Evolutionary conservation across 2,797 vertebrate genomes (phyloP).

Genomic region (Hemibagrus guttatus): DNA sequence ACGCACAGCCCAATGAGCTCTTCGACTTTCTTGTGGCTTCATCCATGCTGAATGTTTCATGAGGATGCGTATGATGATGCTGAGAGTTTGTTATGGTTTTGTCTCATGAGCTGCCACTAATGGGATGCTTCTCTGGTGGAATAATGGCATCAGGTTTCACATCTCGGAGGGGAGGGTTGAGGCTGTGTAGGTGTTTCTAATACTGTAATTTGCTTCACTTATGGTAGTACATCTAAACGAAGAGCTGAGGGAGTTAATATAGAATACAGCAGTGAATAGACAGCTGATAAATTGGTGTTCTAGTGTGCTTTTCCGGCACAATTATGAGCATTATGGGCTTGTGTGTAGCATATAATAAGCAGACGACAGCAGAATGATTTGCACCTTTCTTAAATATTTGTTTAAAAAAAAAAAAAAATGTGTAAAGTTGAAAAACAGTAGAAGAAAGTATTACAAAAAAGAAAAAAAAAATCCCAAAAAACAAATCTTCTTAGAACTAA

Average conservation of each 20-base stretch:
- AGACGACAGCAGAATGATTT: not conserved
- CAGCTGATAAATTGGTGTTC: not conserved
- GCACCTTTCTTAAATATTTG: not conserved
- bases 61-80: conserved; percentile 70
- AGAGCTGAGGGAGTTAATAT: not conserved
- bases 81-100: conserved; percentile 61
- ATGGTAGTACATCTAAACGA: conserved; percentile 3
- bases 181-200: conserved; percentile 29
- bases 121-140: conserved; percentile 61
- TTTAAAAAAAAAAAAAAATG: not conserved
- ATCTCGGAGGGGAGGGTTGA: conserved; percentile 21
- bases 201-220: conserved; percentile 39
- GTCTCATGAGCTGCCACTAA: conserved; percentile 71
- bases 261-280: not conserved
- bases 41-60: conserved; percentile 77
- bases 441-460: not conserved
- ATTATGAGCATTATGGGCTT: not conserved
- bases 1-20: conserved; percentile 69
- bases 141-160: conserved; percentile 48
- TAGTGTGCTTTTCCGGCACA: not conserved
- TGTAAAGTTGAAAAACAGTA: not conserved
- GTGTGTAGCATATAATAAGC: not conserved
- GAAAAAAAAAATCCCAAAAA: too few species aligned
- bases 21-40: conserved; percentile 65
- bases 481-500: not conserved